Evolutionary conservation across 64 coral and sea anemone genomes (phyloP), one percentile per base, ranked within the genome.

Genomic region (Pachyseris speciosa): DNA sequence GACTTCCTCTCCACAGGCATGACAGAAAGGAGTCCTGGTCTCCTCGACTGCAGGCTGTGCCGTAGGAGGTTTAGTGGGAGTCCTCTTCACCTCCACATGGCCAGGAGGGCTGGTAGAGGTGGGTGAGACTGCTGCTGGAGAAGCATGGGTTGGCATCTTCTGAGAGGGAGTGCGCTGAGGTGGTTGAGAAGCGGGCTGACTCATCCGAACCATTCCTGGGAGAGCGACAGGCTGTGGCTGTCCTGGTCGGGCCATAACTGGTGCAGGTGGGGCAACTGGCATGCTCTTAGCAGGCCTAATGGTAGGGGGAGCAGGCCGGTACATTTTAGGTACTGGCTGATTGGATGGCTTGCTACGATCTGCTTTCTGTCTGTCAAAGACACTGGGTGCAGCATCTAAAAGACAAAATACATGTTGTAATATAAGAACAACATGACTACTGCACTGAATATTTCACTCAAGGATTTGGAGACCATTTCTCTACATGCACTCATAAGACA

Each of bases 1-100:
- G 34, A 99, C 95, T 80, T 89, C 90, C 67, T 99, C 53, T 34
- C 94, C 94, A 67, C 97, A 99, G 16, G 93, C 91, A 87, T 99
- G 89, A 90, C 97, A 99, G 65, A 95, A 92, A 15, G 97, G 97
- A 12, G 94, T 90, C 37, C 93, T 90, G 1, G 96, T 88, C 24
- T 90, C 93, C 47, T 92, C 93, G 2, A 80, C 52, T 2, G n/a
- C n/a, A n/a, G 97, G 80, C 16, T 91, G 84, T 26, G 89, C 60
- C 31, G 89, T 75, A 27, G 97, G 91, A 71, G 95, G 95, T 38
- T 93, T 96, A 19, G 89, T 81, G 24, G 95, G 95, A 20, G 92
- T 61, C 76, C 95, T 84, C 61, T 81, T 96, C 84, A 80, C 89
- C 78, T 96, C 95, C 32, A 57, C 67, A 2, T 81, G 89, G 0